Percentiles rank a stretch among this genome's conserved stretches.
Conservation (phyloP, 2,888 invertebrate species). For the Mayetiola destructor region DNA sequence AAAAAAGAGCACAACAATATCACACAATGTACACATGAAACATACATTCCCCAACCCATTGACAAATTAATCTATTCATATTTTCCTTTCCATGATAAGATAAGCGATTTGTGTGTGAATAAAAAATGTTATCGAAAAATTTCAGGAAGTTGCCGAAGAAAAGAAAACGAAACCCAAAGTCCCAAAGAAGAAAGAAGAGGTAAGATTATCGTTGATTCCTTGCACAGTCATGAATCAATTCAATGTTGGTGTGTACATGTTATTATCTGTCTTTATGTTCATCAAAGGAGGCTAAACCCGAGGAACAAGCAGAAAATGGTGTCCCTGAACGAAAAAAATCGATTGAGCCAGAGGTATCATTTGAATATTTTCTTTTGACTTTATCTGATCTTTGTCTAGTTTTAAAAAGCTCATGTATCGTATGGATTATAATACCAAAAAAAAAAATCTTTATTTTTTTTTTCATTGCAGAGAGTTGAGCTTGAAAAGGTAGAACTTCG, state of each 20-base stretch:
- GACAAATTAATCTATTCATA: too few relatives aligned
- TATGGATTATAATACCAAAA: too few relatives aligned
- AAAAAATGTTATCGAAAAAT: too few relatives aligned
- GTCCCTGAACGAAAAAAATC: constrained; percentile 23
- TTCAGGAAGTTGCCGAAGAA: constrained; percentile 9
- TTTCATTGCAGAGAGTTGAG: constrained; percentile 22
- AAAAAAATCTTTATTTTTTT: constrained; percentile 24
- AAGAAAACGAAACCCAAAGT: constrained; percentile 6
- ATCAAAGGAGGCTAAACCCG: constrained; percentile 35
- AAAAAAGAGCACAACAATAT: too few relatives aligned
- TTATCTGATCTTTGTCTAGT: too few relatives aligned
- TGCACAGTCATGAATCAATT: not conserved
- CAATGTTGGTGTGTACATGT: too few relatives aligned
- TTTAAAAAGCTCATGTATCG: not conserved
- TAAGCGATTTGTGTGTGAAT: too few relatives aligned
- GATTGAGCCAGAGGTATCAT: constrained; percentile 25
- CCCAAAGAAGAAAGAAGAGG: constrained; percentile 16
- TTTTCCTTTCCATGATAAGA: too few relatives aligned
- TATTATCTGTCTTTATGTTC: not conserved
- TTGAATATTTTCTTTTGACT: not conserved
- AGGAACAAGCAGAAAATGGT: constrained; percentile 34
- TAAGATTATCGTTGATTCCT: not conserved
- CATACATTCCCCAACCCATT: too few relatives aligned
- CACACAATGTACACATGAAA: too few relatives aligned
- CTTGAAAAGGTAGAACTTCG: constrained; percentile 25